Base-by-base conservation (phyloP, 2,888 invertebrate genomes). In the Terebella lapidaria region DNA sequence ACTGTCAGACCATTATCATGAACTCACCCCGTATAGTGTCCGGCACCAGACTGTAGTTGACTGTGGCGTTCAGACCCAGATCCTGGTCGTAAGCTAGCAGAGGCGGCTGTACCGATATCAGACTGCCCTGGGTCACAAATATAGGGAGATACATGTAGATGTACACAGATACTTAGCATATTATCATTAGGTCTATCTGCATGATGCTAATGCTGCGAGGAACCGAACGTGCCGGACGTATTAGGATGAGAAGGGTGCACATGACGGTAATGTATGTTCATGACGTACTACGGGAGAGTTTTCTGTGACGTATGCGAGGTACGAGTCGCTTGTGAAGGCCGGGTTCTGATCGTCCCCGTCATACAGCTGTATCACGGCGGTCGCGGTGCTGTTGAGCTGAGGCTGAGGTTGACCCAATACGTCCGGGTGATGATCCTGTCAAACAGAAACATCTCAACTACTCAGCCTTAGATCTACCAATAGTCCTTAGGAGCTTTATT, bases 281-380 rank as follows among this genome's bases (percentile, higher is more conserved):
- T 53, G 3, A 22, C 49, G 25, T 29, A 58, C 58, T 42, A 24
- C 10, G 5, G 22, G 15, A 20, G 52, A 15, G 26, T 57, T 30
- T 30, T 60, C 60, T 26, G 18, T 10, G 45, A 60, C 22, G 28
- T 26, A 20, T n/a, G 54, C 57, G 2, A 28, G 5, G 47, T 57
- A 60, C 4, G 53, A 51, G 2, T 20, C 57, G 18, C 25, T n/a
- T 24, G 18, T 15, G 45, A 60, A 60, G n/a, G n/a, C 26, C 2
- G 60, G 60, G 25, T 60, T 60, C 47, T 46, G 53, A 42, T 60
- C 60, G 45, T 60, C 60, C 2, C 60, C 60, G 54, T 60, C 60
- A 27, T 27, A 46, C 1, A 60, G 53, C 4, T 24, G 46, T 2
- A 60, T 52, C 3, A 52, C 30, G 18, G 57, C 57, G n/a, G 29